Evolutionary conservation across 2,888 invertebrate species (phyloP).

Genomic region (Himalopsyche anomala): DNA sequence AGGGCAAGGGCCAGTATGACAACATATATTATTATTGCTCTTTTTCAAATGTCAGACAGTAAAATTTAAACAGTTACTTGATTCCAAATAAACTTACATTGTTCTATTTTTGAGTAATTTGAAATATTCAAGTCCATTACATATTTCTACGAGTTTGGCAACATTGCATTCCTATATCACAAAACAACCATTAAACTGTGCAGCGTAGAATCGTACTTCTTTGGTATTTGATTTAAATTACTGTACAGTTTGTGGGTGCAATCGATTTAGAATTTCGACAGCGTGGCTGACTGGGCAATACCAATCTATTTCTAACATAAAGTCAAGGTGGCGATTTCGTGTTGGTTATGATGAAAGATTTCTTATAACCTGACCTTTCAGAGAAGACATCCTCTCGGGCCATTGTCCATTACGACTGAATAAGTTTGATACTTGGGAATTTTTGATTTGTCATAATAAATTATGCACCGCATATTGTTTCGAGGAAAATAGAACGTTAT

Average conservation of each 20-base stretch:
- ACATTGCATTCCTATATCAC: conserved; percentile 20
- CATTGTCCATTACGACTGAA: not conserved
- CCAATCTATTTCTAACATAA: conserved; percentile 30
- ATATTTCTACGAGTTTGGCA: not conserved
- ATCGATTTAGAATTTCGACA: conserved; percentile 22
- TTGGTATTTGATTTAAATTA: conserved; percentile 11
- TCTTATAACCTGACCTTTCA: conserved; percentile 19
- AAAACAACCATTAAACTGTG: not conserved
- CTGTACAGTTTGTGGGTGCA: conserved; percentile 23
- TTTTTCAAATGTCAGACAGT: no score
- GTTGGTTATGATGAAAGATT: not conserved
- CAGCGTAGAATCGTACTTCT: not conserved
- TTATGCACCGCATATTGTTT: not conserved
- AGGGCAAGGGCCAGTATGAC: no score
- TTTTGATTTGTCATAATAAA: not conserved
- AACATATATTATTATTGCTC: no score
- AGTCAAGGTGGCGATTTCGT: conserved; percentile 13
- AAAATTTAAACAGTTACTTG: no score
- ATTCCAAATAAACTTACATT: no score
- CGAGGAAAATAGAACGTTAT: not conserved
- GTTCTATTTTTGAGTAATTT: not conserved
- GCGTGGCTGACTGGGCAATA: not conserved
- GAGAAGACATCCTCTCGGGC: not conserved
- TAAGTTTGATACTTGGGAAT: not conserved
- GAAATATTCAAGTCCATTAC: not conserved